These are phyloP conservation scores for Macrostomum lignano DNA, from an alignment of 1,140 invertebrate species.

Conservation along the genomic window DNA sequence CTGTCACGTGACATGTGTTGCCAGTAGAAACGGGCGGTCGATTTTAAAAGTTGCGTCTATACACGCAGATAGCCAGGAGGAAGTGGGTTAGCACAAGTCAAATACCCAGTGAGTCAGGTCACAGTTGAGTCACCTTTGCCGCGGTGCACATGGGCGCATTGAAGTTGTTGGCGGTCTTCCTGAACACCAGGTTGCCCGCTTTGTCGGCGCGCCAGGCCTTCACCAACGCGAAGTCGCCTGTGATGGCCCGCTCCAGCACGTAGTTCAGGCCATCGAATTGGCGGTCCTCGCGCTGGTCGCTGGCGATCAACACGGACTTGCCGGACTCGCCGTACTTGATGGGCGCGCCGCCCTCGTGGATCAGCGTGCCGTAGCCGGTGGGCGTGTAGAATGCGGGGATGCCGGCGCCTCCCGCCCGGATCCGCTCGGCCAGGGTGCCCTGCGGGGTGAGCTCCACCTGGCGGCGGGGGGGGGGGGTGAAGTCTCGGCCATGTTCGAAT, in stretches of 20 bases:
- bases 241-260: constrained; percentile 78
- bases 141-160: constrained; percentile 76
- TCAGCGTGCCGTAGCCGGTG: constrained; percentile 68
- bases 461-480: no score
- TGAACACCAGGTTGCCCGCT: constrained; percentile 66
- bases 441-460: constrained; percentile 27
- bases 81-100: no score
- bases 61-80: no score
- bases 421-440: constrained; percentile 68
- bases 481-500: no score
- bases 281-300: constrained; percentile 33
- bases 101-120: no score
- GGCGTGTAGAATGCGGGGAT: constrained; percentile 92
- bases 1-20: no score
- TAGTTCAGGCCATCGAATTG: constrained; percentile 56
- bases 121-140: constrained; percentile 44
- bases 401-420: constrained; percentile 73
- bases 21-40: no score
- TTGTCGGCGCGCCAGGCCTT: constrained; percentile 91
- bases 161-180: constrained; percentile 63
- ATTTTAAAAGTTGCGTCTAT: no score
- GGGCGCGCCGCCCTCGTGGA: constrained; percentile 66
- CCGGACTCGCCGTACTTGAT: constrained; percentile 47
- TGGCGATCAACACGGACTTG: constrained; percentile 26
- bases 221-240: constrained; percentile 70